Conservation (phyloP, 2,113 vertebrate genomes). For the Promerops cafer region DNA sequence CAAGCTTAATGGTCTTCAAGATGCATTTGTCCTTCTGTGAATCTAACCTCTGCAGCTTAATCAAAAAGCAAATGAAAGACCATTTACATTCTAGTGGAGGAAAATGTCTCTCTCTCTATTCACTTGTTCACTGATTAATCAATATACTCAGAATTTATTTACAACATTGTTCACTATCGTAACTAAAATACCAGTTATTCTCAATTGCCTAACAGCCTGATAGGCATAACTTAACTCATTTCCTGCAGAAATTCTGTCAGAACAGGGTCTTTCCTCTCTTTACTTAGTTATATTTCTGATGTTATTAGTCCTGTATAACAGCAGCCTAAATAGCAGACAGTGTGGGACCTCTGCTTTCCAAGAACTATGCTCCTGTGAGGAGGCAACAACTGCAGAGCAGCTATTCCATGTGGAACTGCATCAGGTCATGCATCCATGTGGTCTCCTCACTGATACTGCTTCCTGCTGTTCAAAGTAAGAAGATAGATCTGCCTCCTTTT, state of each 20-base stretch:
- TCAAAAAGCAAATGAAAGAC: neutral
- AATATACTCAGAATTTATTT: neutral
- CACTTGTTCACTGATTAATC: neutral
- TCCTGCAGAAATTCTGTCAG: neutral
- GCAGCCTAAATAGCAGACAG: neutral
- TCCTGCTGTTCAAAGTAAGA: neutral
- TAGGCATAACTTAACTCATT: neutral
- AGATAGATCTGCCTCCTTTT: neutral
- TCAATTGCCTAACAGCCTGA: neutral
- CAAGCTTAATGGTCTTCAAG: neutral
- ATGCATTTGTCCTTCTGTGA: neutral
- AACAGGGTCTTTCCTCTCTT: neutral
- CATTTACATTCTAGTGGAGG: neutral
- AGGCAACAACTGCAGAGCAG: neutral
- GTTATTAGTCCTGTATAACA: neutral
- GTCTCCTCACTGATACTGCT: neutral
- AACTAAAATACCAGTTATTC: neutral
- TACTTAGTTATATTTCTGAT: neutral
- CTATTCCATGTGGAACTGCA: neutral
- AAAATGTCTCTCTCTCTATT: neutral
- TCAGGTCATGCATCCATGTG: neutral
- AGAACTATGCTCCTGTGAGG: neutral
- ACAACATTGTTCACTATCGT: neutral
- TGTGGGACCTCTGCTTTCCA: neutral
- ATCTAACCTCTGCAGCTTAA: neutral